Base-by-base conservation (phyloP, 1,140 invertebrate species). In the Anastrepha ludens region DNA sequence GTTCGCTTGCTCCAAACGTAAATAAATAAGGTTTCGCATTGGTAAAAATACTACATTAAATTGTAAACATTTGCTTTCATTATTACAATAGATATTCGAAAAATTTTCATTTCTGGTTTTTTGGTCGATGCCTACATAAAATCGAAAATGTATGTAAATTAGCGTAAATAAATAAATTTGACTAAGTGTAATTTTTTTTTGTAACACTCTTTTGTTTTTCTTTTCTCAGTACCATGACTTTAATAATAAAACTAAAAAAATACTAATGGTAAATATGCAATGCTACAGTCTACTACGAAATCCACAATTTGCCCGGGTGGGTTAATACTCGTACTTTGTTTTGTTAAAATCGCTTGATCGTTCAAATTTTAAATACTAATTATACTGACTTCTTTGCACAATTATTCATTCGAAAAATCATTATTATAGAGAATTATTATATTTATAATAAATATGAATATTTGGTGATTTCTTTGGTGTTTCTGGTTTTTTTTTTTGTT, bases 251-350 rank as follows among this genome's bases (percentile, higher is more conserved):
- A 29, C 29, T 29, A 29, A 81, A 81, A 47, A 81, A 81, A 81
- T 81, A 81, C 74, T 81, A 58, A 55, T 55, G 47, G 74, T 81
- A 81, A 81, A 81, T 81, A 81, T 81, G 74, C 74, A 50, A 55
- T 58, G 55, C 74, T 81, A 81, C 74, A 81, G 74, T 81, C 74
- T 81, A 81, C 74, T 81, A 81, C 17, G 55, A 8, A 81, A 55
- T 81, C 47, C 47, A 81, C 17, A 81, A 55, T 58, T 81, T 55
- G 17, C 74, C 41, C 74, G 74, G 74, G 74, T 55, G 74, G 74
- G 74, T 81, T 81, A 81, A 81, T 81, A 81, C 74, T 81, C 47
- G 74, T 81, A 55, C 74, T 81, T 81, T 81, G 74, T 55, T 81
- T 81, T 81, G 44, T 6, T 81, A 55, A 15, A 55, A 55, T 55